Percentiles rank a stretch among this genome's conserved stretches.
Evolutionary conservation across 2,113 vertebrate species (phyloP).

Genomic region (Boleophthalmus pectinirostris): DNA sequence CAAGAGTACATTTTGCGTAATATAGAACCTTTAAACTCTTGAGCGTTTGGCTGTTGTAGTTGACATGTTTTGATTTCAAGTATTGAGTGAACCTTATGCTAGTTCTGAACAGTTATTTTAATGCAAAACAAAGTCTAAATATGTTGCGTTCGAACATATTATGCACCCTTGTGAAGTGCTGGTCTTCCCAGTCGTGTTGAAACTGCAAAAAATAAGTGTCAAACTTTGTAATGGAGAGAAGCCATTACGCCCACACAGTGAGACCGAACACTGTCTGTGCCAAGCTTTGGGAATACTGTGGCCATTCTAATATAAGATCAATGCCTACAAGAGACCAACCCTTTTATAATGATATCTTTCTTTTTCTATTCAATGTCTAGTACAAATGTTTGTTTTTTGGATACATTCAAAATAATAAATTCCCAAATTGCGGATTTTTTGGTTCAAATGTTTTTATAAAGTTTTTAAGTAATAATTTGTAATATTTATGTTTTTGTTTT

Average conservation of each 20-base stretch:
- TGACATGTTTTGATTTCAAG: background rate
- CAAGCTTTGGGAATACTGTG: conserved; percentile 71
- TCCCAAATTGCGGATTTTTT: conserved; percentile 33
- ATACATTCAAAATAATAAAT: conserved; percentile 44
- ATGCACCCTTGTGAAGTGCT: conserved; percentile 13
- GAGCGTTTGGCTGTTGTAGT: too few species aligned
- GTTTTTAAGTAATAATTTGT: conserved; percentile 45
- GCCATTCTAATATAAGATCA: conserved; percentile 30
- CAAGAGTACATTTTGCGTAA: too few species aligned
- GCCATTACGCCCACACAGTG: conserved; percentile 61
- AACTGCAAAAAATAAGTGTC: conserved; percentile 46
- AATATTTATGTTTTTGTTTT: conserved; percentile 64
- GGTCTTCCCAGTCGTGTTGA: conserved; percentile 50
- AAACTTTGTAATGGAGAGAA: conserved; percentile 53
- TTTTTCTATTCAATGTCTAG: conserved; percentile 36
- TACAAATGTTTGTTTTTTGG: conserved; percentile 30
- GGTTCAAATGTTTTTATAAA: conserved; percentile 55
- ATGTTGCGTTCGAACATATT: background rate
- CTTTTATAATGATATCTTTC: conserved; percentile 56
- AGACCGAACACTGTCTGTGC: conserved; percentile 81
- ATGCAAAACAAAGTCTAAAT: background rate
- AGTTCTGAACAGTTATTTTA: background rate
- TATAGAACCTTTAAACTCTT: too few species aligned
- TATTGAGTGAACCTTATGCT: background rate
- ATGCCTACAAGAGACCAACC: conserved; percentile 57